Base-by-base conservation (phyloP, 2,113 vertebrate genomes). In the Ophiodon elongatus region DNA sequence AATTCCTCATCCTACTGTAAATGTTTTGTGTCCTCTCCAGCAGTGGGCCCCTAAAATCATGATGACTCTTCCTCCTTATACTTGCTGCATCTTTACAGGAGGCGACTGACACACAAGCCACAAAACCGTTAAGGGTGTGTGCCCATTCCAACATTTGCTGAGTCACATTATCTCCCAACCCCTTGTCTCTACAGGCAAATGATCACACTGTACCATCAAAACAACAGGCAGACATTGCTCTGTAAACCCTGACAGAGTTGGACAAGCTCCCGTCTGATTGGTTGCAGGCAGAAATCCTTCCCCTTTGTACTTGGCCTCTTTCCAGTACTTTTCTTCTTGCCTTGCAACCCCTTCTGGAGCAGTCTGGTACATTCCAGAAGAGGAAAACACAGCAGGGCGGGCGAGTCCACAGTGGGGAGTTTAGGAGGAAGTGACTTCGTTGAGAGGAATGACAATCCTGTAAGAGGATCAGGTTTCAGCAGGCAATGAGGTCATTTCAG, bases 101-200 rank as follows among this genome's bases (percentile, higher is more conserved):
- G 60, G 63, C 50, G 45, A 64, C 25, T n/a, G 72, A 77, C 27
- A 79, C 73, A 69, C 73, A 52, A 29, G 45, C 74, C 60, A n/a
- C 69, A 73, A 67, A 84, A 82, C 88, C 76, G 82, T 94, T 91
- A 79, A 71, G 93, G 92, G 90, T 84, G 91, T 93, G 92, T 83
- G 10, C 63, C 17, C 73, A 27, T 37, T 79, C 72, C 19, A 35
- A 4, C 72, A 37, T 73, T 81, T 80, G 80, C 89, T 87, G 87
- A 91, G 65, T 93, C 92, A 91, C 72, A 80, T 77, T 65, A 82
- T 87, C 82, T 84, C 47, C 82, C 56, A 70, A 81, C 81, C 25
- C 50, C n/a, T 73, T 69, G 41, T 73, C 33, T 52, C 57, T 69
- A 41, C 41, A 11, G 89, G 84, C 56, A 82, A 91, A 88, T 80